Conservation (phyloP, 1,140 invertebrate species). For the Eriosoma lanigerum region DNA sequence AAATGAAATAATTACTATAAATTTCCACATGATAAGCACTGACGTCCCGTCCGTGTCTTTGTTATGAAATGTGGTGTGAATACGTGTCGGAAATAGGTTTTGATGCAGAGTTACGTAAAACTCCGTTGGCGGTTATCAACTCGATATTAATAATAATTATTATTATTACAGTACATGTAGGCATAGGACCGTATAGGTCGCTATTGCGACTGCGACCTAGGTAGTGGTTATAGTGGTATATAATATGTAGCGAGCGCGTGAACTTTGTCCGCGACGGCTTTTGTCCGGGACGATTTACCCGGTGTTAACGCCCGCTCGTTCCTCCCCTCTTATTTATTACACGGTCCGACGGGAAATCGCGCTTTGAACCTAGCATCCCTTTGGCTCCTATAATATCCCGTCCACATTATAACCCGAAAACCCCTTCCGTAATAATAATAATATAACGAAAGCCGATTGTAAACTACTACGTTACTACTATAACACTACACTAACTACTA, state of each 20-base stretch:
- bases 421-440: background rate
- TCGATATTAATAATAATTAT: slow-evolving; percentile 20
- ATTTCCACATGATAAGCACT: too few relatives aligned
- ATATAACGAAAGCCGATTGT: slow-evolving; percentile 35
- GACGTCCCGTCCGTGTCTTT: too few relatives aligned
- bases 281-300: slow-evolving; percentile 30
- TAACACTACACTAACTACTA: too few relatives aligned
- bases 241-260: background rate
- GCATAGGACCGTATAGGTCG: too few relatives aligned
- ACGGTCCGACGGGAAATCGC: slow-evolving; percentile 21
- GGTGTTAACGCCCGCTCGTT: slow-evolving; percentile 33
- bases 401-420: background rate
- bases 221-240: background rate
- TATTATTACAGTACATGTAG: background rate
- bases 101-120: too few relatives aligned
- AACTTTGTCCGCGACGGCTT: slow-evolving; percentile 38
- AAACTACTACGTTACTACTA: background rate
- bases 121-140: background rate
- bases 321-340: slow-evolving; percentile 32
- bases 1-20: too few relatives aligned
- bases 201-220: too few relatives aligned
- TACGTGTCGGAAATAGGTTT: background rate
- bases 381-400: too few relatives aligned
- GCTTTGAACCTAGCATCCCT: slow-evolving; percentile 30
- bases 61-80: too few relatives aligned